Evolutionary conservation across 2,888 invertebrate genomes (phyloP), one percentile per base, ranked within the genome.

Genomic region (Homarus gammarus): DNA sequence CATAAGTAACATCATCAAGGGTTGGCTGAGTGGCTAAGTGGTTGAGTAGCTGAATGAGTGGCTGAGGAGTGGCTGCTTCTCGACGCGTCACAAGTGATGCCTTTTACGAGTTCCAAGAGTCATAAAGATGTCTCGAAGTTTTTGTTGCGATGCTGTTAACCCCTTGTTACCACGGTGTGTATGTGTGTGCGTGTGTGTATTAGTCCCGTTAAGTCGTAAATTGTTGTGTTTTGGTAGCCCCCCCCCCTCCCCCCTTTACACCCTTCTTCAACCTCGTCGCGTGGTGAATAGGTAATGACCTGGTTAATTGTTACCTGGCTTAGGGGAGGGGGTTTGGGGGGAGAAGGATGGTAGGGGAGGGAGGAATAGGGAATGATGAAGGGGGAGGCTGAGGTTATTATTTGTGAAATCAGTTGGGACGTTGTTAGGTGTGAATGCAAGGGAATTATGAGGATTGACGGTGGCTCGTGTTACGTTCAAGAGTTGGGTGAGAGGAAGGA

Each of bases 91-190:
- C 82, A 31, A 31, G 22, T 56, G 82, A 83, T 77, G 75, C 61
- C 61, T 64, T 73, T 81, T 72, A 87, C 78, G 87, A 81, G 72
- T 73, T 81, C 38, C 33, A 61, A 70, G 40, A 44, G 72, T 87
- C 87, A 72, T 83, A 87, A 87, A 87, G 87, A 87, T 87, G 87
- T 75, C 82, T 68, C 44, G 44, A 40, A 56, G 73, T 73, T 87
- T 87, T 84, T 84, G 81, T 75, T 87, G 75, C 72, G 36, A 22
- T 18, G 72, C 31, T 82, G 75, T 87, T 77, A 82, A 77, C 75
- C 77, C 82, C 75, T 83, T 87, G 82, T 87, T 87, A 83, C 87
- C 75, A 61, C 49, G 75, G 56, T 87, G 75, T 64, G 77, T n/a
- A 44, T 8, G 61, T 18, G 72, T 51, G 72, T n/a, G 56, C 82